phyloP scores from a whole-genome alignment of 2,113 vertebrate genomes.

The Fregata magnificens region DNA sequence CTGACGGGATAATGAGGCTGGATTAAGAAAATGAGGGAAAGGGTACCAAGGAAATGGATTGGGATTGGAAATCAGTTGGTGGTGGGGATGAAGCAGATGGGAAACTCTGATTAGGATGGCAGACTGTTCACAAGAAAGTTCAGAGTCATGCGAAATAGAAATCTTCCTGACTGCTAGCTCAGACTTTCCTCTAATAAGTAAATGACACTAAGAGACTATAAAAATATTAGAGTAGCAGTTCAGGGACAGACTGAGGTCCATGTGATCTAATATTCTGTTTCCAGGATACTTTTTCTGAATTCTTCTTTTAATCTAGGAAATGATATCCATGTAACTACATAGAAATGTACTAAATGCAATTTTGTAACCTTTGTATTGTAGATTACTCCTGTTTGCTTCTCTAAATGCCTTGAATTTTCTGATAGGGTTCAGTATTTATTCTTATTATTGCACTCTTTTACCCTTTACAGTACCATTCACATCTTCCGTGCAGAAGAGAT shows the following conservation, averaged over 20 bases:
- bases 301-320: background rate
- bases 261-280: background rate
- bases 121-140: background rate
- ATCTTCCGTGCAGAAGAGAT: background rate
- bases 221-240: background rate
- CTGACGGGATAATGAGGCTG: background rate
- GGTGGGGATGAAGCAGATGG: background rate
- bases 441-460: background rate
- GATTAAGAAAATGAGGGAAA: background rate
- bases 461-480: background rate
- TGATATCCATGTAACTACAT: background rate
- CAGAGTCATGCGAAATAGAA: background rate
- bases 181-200: background rate
- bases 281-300: background rate
- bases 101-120: background rate
- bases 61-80: background rate
- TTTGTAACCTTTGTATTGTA: background rate
- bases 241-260: background rate
- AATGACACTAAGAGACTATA: background rate
- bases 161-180: background rate
- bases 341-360: background rate
- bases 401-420: background rate
- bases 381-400: background rate
- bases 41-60: background rate
- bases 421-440: background rate